Conservation (phyloP, 2,888 invertebrate species). For the Steinernema carpocapsae region DNA sequence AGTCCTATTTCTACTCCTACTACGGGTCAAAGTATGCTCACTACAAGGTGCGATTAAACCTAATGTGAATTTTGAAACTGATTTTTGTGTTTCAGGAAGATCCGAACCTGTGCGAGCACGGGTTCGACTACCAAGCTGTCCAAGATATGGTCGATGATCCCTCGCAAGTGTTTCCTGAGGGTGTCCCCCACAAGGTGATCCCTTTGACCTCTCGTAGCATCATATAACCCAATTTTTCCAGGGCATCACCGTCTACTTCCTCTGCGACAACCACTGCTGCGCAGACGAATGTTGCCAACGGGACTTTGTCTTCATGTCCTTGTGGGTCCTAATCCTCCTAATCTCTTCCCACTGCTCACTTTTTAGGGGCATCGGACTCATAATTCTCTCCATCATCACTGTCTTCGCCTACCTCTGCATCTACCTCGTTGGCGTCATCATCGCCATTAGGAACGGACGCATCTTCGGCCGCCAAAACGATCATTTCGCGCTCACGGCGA, state of each 20-base stretch:
- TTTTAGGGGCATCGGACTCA: constrained; percentile 13
- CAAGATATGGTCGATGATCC: not conserved
- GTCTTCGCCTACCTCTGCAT: constrained; percentile 25
- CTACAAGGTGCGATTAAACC: not conserved
- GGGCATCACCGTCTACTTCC: constrained; percentile 30
- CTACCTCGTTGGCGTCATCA: not conserved
- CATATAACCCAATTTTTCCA: not conserved
- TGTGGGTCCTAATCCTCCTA: constrained; percentile 4
- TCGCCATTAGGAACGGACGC: constrained; percentile 3
- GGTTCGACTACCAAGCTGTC: constrained; percentile 20
- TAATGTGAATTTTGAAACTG: no score
- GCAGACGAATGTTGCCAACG: constrained; percentile 29
- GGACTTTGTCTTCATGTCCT: constrained; percentile 11
- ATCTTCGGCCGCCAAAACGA: constrained; percentile 5
- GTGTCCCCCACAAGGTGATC: constrained; percentile 11
- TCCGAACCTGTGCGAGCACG: constrained; percentile 7
- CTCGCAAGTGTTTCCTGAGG: not conserved
- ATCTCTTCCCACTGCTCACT: not conserved
- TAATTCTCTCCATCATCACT: not conserved
- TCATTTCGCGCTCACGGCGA: constrained; percentile 4
- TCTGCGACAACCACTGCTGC: constrained; percentile 29
- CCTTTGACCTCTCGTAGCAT: no score
- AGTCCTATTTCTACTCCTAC: constrained; percentile 32
- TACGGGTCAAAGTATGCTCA: not conserved
- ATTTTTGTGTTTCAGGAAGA: constrained; percentile 30